These are phyloP conservation scores for Aphelenchoides bicaudatus DNA, from an alignment of 2,888 invertebrate genomes.

Conservation along the genomic window DNA sequence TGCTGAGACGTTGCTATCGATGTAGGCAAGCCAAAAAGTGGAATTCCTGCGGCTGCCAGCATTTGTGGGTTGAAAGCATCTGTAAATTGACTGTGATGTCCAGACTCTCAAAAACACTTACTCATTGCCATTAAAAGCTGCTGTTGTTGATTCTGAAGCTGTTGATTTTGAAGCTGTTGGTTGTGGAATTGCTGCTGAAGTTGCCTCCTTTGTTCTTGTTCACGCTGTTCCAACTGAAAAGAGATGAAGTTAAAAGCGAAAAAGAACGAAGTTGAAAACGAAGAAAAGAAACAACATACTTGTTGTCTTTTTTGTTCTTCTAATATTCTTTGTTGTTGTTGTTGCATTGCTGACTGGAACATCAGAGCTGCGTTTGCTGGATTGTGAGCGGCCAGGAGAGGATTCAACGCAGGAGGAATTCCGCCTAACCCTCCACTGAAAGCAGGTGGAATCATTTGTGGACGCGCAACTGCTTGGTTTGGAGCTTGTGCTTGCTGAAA, in stretches of 20 bases:
- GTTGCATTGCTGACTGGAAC: neutral
- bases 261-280: neutral
- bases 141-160: constrained; percentile 32
- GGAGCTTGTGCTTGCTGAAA: too few species aligned
- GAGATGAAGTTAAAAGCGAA: neutral
- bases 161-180: constrained; percentile 33
- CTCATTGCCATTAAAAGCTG: constrained; percentile 18
- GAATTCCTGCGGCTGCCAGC: neutral
- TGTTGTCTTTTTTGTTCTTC: constrained; percentile 13
- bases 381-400: neutral
- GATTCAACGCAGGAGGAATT: neutral
- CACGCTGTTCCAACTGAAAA: constrained; percentile 15
- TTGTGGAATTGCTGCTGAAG: constrained; percentile 30
- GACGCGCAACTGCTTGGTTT: too few species aligned
- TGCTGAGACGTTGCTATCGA: neutral
- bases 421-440: neutral
- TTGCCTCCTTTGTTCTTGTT: constrained; percentile 28
- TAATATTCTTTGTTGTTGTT: neutral
- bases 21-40: neutral
- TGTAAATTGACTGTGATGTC: neutral
- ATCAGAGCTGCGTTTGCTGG: neutral
- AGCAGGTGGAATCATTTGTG: neutral
- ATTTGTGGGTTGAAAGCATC: constrained; percentile 1
- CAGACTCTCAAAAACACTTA: constrained; percentile 6
- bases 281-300: neutral